Conservation (phyloP, 2,797 vertebrate genomes). For the Pagetopsis macropterus region DNA sequence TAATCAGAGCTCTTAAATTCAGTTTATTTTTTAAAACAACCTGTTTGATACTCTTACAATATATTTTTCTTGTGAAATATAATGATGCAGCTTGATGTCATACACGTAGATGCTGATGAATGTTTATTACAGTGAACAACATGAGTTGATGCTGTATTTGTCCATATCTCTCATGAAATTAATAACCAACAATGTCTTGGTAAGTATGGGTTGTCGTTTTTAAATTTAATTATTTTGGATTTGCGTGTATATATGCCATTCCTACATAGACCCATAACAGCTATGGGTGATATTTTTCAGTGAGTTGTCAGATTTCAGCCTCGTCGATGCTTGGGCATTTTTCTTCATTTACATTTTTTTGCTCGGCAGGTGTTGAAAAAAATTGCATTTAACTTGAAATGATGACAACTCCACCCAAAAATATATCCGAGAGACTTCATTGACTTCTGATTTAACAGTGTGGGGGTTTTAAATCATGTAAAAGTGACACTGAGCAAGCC, state of each 20-base stretch:
- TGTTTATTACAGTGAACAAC: slow-evolving; percentile 84
- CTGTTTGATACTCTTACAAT: slow-evolving; percentile 19
- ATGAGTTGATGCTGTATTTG: slow-evolving; percentile 90
- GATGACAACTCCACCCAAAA: slow-evolving; percentile 90
- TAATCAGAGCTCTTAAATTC: slow-evolving; percentile 22
- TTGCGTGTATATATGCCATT: slow-evolving; percentile 86
- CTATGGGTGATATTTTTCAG: slow-evolving; percentile 90
- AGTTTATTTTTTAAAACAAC: slow-evolving; percentile 26
- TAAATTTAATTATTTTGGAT: slow-evolving; percentile 62
- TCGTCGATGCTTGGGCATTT: slow-evolving; percentile 55
- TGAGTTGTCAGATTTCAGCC: slow-evolving; percentile 90
- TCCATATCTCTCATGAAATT: slow-evolving; percentile 90
- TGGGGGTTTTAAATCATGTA: slow-evolving; percentile 87
- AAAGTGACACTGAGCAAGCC: slow-evolving; percentile 81
- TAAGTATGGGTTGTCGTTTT: slow-evolving; percentile 87
- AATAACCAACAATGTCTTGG: slow-evolving; percentile 87
- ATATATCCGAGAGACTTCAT: slow-evolving; percentile 88
- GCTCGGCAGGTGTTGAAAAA: slow-evolving; percentile 62
- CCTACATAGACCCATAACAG: slow-evolving; percentile 85
- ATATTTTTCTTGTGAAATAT: slow-evolving; percentile 48
- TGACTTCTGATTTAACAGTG: slow-evolving; percentile 87
- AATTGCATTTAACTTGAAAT: slow-evolving; percentile 77
- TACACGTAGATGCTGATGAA: slow-evolving; percentile 77
- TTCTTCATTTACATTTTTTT: slow-evolving; percentile 22
- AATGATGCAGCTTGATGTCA: slow-evolving; percentile 70